Conservation (phyloP, 2,113 vertebrate genomes). For the Nothoprocta pentlandii region DNA sequence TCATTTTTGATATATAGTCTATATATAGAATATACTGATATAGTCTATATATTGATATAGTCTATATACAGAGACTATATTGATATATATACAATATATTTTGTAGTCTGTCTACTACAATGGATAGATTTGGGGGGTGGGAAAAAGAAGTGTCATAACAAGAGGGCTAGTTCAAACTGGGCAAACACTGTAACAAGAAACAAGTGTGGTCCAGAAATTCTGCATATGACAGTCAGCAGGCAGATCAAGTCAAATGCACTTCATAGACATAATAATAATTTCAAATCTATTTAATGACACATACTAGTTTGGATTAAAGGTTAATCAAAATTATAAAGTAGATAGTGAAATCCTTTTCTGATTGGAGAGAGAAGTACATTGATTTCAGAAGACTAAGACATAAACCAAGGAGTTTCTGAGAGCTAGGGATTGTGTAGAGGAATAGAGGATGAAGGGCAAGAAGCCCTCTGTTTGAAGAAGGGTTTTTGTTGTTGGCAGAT, state of each 20-base stretch:
- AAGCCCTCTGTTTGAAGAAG: not conserved
- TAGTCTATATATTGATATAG: too few species aligned
- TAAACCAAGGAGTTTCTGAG: not conserved
- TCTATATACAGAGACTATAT: too few species aligned
- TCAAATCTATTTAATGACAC: not conserved
- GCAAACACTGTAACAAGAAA: not conserved
- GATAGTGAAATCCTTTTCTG: not conserved
- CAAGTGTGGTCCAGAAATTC: not conserved
- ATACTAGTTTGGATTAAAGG: not conserved
- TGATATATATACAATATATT: too few species aligned
- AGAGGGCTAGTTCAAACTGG: not conserved
- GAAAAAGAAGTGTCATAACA: not conserved
- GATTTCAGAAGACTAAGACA: not conserved
- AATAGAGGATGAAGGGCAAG: not conserved
- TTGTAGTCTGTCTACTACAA: not conserved
- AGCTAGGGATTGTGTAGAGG: not conserved
- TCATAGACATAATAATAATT: not conserved
- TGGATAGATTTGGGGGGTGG: not conserved
- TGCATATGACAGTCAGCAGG: not conserved
- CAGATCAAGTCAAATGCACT: not conserved
- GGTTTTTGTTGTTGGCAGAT: not conserved
- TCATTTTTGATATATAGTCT: not conserved
- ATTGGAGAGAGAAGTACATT: not conserved
- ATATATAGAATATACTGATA: too few species aligned
- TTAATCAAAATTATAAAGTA: not conserved